Evolutionary conservation across 2,113 vertebrate species (phyloP).

Genomic region (Clarias magur): DNA sequence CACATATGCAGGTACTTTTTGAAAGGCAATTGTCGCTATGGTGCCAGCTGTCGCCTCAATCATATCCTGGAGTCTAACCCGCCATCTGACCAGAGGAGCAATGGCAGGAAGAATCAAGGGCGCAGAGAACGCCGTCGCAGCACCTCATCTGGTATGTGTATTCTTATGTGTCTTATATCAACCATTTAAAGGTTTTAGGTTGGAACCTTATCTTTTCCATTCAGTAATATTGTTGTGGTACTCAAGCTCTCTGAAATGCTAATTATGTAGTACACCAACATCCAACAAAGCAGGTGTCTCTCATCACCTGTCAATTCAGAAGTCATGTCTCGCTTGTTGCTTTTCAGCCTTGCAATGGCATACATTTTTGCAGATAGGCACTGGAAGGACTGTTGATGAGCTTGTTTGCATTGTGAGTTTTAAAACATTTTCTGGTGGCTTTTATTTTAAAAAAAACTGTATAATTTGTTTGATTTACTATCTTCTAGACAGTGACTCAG

Average conservation of each 20-base stretch:
- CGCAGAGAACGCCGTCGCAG: background rate
- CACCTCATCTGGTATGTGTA: conserved; percentile 20
- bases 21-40: conserved; percentile 58
- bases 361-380: background rate
- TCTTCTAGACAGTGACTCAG: conserved; percentile 40
- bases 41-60: conserved; percentile 53
- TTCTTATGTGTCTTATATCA: background rate
- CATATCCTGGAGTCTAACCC: conserved; percentile 37
- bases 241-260: background rate
- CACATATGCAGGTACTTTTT: conserved; percentile 65
- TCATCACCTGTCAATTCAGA: background rate
- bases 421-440: background rate
- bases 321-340: background rate
- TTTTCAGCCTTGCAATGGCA: background rate
- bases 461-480: background rate
- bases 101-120: background rate
- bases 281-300: background rate
- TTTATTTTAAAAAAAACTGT: no score
- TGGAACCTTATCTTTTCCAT: background rate
- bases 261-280: background rate
- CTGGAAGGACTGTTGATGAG: background rate
- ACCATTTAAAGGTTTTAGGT: background rate
- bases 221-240: background rate
- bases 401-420: background rate
- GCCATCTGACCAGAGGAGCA: background rate